Conservation (phyloP, 2,797 vertebrate genomes). For the Apogon talboti region DNA sequence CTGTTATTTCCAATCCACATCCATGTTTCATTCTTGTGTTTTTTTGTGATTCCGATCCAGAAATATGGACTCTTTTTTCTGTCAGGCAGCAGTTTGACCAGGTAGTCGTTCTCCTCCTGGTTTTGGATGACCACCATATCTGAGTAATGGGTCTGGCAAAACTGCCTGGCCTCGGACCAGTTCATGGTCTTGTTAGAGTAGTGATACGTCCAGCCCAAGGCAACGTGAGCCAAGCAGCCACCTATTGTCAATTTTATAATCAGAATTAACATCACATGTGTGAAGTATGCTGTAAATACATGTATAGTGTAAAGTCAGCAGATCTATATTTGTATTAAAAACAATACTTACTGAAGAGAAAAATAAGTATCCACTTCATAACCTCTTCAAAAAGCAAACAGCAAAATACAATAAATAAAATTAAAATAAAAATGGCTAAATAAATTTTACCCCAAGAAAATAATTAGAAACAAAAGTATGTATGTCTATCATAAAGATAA, state of each 20-base stretch:
- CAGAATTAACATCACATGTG: slow-evolving; percentile 1
- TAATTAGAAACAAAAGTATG: background rate
- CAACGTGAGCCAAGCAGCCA: slow-evolving; percentile 30
- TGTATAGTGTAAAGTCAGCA: background rate
- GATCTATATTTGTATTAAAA: background rate
- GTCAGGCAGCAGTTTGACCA: slow-evolving; percentile 67
- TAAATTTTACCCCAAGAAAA: background rate
- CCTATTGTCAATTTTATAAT: slow-evolving; percentile 31
- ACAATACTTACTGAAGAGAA: slow-evolving; percentile 65
- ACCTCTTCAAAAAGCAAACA: background rate
- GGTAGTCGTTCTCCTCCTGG: slow-evolving; percentile 70
- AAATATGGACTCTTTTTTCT: slow-evolving; percentile 59
- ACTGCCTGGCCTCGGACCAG: slow-evolving; percentile 70
- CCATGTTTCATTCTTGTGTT: slow-evolving; percentile 65
- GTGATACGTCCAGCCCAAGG: slow-evolving; percentile 76
- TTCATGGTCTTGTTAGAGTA: slow-evolving; percentile 18
- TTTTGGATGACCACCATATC: slow-evolving; percentile 81
- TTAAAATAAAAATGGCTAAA: no score
- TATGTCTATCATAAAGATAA: background rate
- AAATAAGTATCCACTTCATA: slow-evolving; percentile 60
- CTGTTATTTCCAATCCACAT: slow-evolving; percentile 83
- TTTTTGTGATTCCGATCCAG: slow-evolving; percentile 86
- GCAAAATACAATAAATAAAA: background rate
- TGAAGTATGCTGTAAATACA: background rate
- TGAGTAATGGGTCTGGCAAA: slow-evolving; percentile 62